Percentiles rank a stretch among this genome's conserved stretches.
Conservation (phyloP, 2,113 vertebrate species). For the Galbula dea region DNA sequence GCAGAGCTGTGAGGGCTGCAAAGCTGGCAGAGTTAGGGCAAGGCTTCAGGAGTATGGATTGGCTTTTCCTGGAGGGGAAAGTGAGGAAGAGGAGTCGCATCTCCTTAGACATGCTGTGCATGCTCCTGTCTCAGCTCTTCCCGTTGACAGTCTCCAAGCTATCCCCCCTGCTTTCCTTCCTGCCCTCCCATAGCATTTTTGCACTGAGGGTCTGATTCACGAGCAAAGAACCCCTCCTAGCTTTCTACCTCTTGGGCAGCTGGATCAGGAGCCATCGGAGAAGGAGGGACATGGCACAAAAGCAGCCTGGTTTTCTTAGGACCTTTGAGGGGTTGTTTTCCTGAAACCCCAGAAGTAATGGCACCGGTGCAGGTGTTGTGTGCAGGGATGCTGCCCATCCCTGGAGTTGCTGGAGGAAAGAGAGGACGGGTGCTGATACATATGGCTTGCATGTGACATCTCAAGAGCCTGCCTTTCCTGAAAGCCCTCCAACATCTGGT, state of each 20-base stretch:
- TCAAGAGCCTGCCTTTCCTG: conserved; percentile 49
- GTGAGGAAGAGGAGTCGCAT: background rate
- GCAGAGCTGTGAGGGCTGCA: background rate
- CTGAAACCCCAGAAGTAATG: background rate
- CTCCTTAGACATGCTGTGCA: background rate
- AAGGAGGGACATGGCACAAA: background rate
- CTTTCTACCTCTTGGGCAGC: background rate
- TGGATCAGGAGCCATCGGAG: background rate
- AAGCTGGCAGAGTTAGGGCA: conserved; percentile 9
- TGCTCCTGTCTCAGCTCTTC: background rate
- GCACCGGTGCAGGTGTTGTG: background rate
- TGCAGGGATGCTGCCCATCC: background rate
- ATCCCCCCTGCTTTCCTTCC: background rate
- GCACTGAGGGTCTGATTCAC: background rate
- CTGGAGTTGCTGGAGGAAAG: background rate
- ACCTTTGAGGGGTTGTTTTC: background rate
- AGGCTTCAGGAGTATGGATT: background rate
- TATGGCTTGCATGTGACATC: conserved; percentile 51
- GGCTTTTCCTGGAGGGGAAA: background rate
- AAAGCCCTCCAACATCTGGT: conserved; percentile 54
- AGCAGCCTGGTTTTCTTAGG: background rate
- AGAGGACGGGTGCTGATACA: background rate
- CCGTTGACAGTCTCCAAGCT: background rate
- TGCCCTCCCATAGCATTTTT: background rate
- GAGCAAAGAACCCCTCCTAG: background rate